A percentile compares a stretch with the other conserved stretches of the same genome.
Conservation (phyloP, 2,888 invertebrate species). For the Coelinius sp. region DNA sequence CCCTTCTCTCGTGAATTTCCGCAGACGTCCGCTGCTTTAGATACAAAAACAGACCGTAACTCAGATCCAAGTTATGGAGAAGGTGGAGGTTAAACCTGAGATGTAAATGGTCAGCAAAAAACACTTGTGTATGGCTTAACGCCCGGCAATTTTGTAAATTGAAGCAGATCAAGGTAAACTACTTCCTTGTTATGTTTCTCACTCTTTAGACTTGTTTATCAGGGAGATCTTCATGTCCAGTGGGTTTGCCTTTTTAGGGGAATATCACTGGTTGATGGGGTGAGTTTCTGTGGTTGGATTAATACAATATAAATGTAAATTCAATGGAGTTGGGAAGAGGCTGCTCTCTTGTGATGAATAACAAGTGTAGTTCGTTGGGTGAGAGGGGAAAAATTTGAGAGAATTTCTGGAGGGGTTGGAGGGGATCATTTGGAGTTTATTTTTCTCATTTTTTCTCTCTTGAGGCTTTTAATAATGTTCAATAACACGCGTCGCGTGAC, state of each 20-base stretch:
- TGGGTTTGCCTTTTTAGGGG: conserved; percentile 19
- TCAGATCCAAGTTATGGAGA: conserved; percentile 18
- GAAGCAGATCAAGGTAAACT: conserved; percentile 52
- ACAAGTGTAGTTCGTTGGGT: conserved; percentile 47
- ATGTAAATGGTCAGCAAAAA: conserved; percentile 47
- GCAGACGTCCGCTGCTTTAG: conserved; percentile 36
- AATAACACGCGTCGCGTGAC: too few species aligned
- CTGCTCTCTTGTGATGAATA: conserved; percentile 47
- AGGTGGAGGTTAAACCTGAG: conserved; percentile 2
- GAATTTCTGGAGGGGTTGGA: conserved; percentile 26
- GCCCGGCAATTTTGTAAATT: conserved; percentile 60
- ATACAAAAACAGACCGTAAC: conserved; percentile 49
- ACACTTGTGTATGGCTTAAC: conserved; percentile 41
- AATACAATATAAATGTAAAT: conserved; percentile 66
- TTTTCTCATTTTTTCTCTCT: too few species aligned
- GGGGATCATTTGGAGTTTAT: too few species aligned
- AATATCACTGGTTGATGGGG: not conserved
- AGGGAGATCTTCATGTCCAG: conserved; percentile 1
- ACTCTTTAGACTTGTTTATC: conserved; percentile 25
- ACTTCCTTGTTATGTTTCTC: conserved; percentile 56
- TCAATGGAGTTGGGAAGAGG: conserved; percentile 47
- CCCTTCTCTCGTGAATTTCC: conserved; percentile 31
- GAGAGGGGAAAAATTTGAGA: not conserved
- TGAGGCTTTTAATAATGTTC: too few species aligned
- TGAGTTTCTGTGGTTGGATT: conserved; percentile 52